phyloP scores from a whole-genome alignment of 92 coral and sea anemone species.

The Pocillopora meandrina region DNA sequence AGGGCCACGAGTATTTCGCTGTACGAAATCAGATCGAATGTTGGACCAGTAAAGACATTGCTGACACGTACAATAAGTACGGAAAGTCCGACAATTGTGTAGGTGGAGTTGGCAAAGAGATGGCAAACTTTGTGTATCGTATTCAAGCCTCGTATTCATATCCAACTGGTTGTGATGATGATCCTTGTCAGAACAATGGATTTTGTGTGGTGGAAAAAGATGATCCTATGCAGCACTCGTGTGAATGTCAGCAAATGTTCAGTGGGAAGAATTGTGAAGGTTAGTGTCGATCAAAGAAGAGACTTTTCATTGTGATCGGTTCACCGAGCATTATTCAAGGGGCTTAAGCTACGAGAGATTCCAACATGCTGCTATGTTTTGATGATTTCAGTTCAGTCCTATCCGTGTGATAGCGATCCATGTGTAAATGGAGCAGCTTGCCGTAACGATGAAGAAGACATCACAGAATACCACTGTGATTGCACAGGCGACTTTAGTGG shows the following conservation, averaged over 20 bases:
- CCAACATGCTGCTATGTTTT: too few species aligned
- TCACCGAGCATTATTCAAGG: too few species aligned
- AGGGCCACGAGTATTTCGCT: constrained; percentile 4
- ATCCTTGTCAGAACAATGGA: constrained; percentile 16
- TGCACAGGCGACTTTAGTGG: constrained; percentile 6
- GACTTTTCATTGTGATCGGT: too few species aligned
- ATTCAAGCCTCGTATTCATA: neutral
- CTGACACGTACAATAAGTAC: constrained; percentile 9
- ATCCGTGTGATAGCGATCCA: constrained; percentile 1
- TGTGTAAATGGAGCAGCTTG: constrained; percentile 12
- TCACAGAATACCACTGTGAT: neutral
- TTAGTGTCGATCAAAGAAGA: neutral
- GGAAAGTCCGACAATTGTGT: constrained; percentile 6
- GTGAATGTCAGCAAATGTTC: constrained; percentile 18
- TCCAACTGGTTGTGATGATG: constrained; percentile 3
- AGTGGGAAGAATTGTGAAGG: constrained; percentile 6
- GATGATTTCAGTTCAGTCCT: neutral
- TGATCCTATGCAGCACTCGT: neutral
- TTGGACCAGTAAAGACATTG: constrained; percentile 7
- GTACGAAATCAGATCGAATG: constrained; percentile 14
- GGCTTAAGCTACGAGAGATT: too few species aligned
- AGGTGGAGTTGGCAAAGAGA: constrained; percentile 8
- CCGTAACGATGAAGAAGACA: neutral
- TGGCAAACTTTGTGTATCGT: constrained; percentile 23
- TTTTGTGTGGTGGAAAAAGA: constrained; percentile 4